A percentile compares a stretch with the other conserved stretches of the same genome.
Evolutionary conservation across 2,797 vertebrate species (phyloP).

Genomic region (Galaxias olidus): DNA sequence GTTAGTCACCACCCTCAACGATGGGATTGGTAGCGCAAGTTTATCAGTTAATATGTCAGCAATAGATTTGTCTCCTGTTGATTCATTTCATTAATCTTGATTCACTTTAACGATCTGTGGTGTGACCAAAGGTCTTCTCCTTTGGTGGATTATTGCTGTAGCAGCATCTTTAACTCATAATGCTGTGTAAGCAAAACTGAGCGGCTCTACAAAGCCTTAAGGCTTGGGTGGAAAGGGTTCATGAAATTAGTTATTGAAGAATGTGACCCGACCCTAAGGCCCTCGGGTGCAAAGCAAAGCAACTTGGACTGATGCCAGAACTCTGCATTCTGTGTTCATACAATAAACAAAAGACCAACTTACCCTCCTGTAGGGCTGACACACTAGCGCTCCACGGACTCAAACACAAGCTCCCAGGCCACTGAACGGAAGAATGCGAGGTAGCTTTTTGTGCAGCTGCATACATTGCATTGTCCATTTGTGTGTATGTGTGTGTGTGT

Average conservation of each 20-base stretch:
- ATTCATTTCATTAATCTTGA: too few relatives aligned
- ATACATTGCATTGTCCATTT: not conserved
- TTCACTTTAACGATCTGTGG: too few relatives aligned
- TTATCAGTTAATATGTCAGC: too few relatives aligned
- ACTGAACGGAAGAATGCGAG: not conserved
- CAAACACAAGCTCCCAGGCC: not conserved
- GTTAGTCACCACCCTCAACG: too few relatives aligned
- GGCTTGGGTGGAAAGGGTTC: constrained; percentile 21
- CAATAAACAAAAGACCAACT: too few relatives aligned
- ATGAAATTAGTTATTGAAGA: constrained; percentile 34
- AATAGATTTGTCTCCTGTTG: too few relatives aligned
- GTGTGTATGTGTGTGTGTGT: constrained; percentile 4
- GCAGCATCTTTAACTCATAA: constrained; percentile 39
- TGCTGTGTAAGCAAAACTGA: constrained; percentile 38
- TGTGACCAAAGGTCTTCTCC: not conserved
- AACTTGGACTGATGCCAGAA: constrained; percentile 14
- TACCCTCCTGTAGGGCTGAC: too few relatives aligned
- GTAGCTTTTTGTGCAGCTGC: too few relatives aligned
- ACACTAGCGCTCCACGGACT: not conserved
- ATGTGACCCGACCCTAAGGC: not conserved
- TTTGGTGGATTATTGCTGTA: constrained; percentile 35
- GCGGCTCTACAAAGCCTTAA: not conserved
- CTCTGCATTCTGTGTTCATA: constrained; percentile 1
- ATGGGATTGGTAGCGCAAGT: too few relatives aligned
- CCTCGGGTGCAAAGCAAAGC: not conserved